A percentile compares a stretch with the other conserved stretches of the same genome.
Evolutionary conservation across 2,888 invertebrate species (phyloP).

Genomic region (Unio delphinus): DNA sequence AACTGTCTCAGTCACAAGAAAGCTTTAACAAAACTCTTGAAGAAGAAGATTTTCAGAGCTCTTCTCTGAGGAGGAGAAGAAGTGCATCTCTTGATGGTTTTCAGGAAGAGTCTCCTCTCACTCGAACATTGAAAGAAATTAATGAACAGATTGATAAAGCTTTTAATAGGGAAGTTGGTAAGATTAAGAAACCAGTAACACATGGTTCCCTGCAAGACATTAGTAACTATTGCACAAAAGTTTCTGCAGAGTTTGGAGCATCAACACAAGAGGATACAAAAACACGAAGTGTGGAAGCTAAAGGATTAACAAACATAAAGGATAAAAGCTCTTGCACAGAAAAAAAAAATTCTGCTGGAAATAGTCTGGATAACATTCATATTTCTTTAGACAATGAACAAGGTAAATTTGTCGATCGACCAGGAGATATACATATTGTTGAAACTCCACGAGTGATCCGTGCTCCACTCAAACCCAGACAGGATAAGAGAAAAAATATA

Average conservation of each 20-base stretch:
- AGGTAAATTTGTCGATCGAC: slow-evolving; percentile 40
- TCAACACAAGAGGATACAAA: no score
- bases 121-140: slow-evolving; percentile 56
- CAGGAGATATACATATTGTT: slow-evolving; percentile 42
- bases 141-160: slow-evolving; percentile 62
- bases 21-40: slow-evolving; percentile 42
- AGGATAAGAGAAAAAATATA: slow-evolving; percentile 1
- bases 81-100: slow-evolving; percentile 59
- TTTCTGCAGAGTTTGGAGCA: no score
- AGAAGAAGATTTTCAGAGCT: slow-evolving; percentile 13
- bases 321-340: no score
- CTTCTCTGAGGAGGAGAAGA: slow-evolving; percentile 38
- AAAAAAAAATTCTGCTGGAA: no score
- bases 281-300: no score
- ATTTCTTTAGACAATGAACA: slow-evolving; percentile 9
- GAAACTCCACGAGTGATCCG: slow-evolving; percentile 43
- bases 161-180: slow-evolving; percentile 31
- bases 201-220: neutral
- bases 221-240: no score
- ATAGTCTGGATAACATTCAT: no score
- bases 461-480: slow-evolving; percentile 33
- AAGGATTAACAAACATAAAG: no score
- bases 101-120: slow-evolving; percentile 52
- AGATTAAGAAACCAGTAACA: neutral
- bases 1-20: slow-evolving; percentile 60